phyloP scores from a whole-genome alignment of 2,888 invertebrate species.

The Eupithecia exiguata region DNA sequence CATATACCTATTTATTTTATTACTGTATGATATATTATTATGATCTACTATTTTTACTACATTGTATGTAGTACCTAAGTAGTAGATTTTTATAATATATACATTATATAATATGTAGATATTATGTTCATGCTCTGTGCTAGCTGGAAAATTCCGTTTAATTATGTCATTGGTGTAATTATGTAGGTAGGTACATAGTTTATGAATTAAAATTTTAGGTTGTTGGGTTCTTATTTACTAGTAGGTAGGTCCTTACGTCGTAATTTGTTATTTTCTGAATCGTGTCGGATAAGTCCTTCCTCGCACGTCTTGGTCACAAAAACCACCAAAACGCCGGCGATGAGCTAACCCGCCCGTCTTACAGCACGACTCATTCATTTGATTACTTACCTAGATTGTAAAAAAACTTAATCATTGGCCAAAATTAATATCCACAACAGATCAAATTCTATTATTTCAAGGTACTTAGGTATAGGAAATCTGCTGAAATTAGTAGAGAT shows the following conservation, averaged over 20 bases:
- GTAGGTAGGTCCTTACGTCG: constrained; percentile 59
- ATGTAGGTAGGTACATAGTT: not conserved
- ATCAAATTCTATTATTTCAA: constrained; percentile 59
- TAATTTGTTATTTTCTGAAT: constrained; percentile 70
- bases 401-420: constrained; percentile 77
- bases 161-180: not conserved
- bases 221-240: constrained; percentile 6
- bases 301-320: constrained; percentile 70
- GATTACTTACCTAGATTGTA: constrained; percentile 67
- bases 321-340: constrained; percentile 80
- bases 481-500: constrained; percentile 31
- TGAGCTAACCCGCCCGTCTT: constrained; percentile 80
- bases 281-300: constrained; percentile 80
- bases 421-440: constrained; percentile 72
- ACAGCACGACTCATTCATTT: constrained; percentile 80
- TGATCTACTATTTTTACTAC: no score
- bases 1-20: no score
- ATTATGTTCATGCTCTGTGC: no score
- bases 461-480: constrained; percentile 34
- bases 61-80: no score
- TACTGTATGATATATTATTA: no score
- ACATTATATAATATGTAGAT: no score
- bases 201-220: not conserved
- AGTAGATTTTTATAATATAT: no score
- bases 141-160: not conserved